Base-by-base conservation (phyloP, 2,113 vertebrate species). In the Eurystomus gularis region DNA sequence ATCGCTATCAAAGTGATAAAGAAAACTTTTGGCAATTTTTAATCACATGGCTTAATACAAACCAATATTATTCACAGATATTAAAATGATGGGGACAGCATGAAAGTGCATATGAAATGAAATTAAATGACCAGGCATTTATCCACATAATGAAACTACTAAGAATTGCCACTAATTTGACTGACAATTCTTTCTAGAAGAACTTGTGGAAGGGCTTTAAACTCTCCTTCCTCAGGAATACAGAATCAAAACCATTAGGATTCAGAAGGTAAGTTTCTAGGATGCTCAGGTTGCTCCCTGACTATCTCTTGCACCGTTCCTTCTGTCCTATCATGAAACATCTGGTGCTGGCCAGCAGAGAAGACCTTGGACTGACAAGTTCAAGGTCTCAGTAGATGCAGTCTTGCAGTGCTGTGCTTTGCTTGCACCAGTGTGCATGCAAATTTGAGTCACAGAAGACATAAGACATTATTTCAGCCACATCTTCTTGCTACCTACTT, bases 361-460 rank as follows among this genome's bases (percentile, higher is more conserved):
- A 42, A 23, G 54, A 62, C 68, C 62, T 62, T 31, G 80, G 7
- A 24, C 44, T 52, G 68, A n/a, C 80, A 54, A 81, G 17, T 25
- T 81, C 58, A 72, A 57, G 73, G 68, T 76, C 58, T 66, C 35
- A 25, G 39, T 4, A 37, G 5, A 5, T 8, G 31, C 28, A 54
- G 20, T 14, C 66, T 49, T 19, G 17, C 64, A 33, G 14, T 46
- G 49, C 79, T 39, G 35, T 13, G 20, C 10, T 25, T 86, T 35
- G 19, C 25, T 39, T 29, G 28, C 84, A 48, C 24, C 35, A 8
- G 12, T 0, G 0, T 10, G 24, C 33, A 42, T 13, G 14, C 16
- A 72, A 69, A 85, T 49, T 3, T 1, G 1, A 61, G 21, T 9
- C 81, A 15, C 55, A 17, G 25, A 28, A 44, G 26, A 81, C 15